Percentiles rank a stretch among this genome's conserved stretches.
phyloP scores from a whole-genome alignment of 2,888 invertebrate genomes.

The Calameuta filiformis region DNA sequence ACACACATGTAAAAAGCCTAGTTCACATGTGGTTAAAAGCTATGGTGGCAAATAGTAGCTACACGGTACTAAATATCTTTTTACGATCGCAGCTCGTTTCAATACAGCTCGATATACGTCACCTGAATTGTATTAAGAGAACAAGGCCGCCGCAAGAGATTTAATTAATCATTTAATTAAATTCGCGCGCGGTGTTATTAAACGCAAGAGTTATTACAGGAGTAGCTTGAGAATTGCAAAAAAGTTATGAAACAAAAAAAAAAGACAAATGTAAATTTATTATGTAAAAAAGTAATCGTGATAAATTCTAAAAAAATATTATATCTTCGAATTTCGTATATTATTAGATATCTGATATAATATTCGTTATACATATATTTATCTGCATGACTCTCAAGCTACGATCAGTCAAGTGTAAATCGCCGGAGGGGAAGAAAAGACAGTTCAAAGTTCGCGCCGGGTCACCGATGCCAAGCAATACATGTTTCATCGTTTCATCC shows the following conservation, averaged over 20 bases:
- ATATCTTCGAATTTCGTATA: not conserved
- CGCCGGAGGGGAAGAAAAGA: not conserved
- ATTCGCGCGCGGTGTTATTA: not conserved
- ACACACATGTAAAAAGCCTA: not conserved
- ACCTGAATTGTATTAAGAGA: not conserved
- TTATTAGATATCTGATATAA: not conserved
- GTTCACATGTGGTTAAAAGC: not conserved
- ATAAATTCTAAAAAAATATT: too few relatives aligned
- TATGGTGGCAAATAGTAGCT: not conserved
- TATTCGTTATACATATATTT: not conserved
- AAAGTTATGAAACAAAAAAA: not conserved
- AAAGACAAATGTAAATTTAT: not conserved
- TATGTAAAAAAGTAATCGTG: too few relatives aligned
- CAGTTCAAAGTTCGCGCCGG: slow-evolving; percentile 36
- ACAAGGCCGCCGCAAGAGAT: slow-evolving; percentile 3
- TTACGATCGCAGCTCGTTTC: not conserved
- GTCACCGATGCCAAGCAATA: slow-evolving; percentile 25
- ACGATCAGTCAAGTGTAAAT: not conserved
- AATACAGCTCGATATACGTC: not conserved
- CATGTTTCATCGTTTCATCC: not conserved
- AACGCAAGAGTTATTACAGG: not conserved
- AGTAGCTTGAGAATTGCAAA: not conserved
- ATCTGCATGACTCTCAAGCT: not conserved
- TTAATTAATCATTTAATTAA: slow-evolving; percentile 23
- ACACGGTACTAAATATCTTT: not conserved